phyloP scores from a whole-genome alignment of 2,113 vertebrate species.

The Anser cygnoides region DNA sequence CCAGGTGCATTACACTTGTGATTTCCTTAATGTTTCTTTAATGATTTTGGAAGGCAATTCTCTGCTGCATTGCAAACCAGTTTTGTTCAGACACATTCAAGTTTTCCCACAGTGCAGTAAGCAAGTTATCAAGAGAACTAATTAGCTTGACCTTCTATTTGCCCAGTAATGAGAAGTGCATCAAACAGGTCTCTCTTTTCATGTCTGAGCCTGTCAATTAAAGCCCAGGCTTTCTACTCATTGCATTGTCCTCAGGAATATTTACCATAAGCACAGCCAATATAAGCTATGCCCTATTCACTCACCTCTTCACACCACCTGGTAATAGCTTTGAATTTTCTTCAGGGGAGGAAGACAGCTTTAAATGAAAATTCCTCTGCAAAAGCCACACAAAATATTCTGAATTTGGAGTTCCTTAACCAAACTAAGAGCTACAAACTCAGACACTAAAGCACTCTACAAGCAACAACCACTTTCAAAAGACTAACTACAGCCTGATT shows the following conservation, averaged over 20 bases:
- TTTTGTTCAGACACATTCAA: constrained; percentile 40
- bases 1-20: constrained; percentile 48
- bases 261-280: background rate
- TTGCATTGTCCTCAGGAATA: constrained; percentile 14
- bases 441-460: background rate
- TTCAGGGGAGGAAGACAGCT: background rate
- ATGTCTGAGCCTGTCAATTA: constrained; percentile 33
- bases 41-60: constrained; percentile 37
- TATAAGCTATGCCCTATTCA: background rate
- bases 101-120: constrained; percentile 21
- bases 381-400: background rate
- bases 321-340: constrained; percentile 33
- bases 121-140: constrained; percentile 59
- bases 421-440: background rate
- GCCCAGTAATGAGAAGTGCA: constrained; percentile 28
- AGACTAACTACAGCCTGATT: background rate
- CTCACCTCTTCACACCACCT: constrained; percentile 28
- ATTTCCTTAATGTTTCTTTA: constrained; percentile 43
- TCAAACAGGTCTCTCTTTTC: constrained; percentile 8
- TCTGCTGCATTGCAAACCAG: constrained; percentile 20
- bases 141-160: constrained; percentile 58
- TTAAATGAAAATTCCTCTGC: background rate
- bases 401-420: background rate
- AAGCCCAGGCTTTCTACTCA: constrained; percentile 12
- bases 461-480: background rate